A percentile compares a stretch with the other conserved stretches of the same genome.
Conservation (phyloP, 2,888 invertebrate genomes). For the Lamellibrachia columna region DNA sequence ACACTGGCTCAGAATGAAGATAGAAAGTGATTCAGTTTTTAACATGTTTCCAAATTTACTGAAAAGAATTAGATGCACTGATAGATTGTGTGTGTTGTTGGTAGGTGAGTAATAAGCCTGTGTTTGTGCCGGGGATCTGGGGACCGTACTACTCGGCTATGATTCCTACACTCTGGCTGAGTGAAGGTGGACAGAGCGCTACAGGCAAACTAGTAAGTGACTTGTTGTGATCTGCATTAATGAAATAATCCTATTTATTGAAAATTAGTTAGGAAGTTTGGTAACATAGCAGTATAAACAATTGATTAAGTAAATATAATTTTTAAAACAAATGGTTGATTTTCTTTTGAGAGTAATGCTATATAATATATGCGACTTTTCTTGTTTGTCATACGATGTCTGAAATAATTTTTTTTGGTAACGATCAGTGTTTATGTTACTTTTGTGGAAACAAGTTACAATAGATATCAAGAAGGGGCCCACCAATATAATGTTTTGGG, state of each 20-base stretch:
- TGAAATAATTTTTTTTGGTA: not conserved
- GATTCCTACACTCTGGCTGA: slow-evolving; percentile 85
- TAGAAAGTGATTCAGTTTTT: not conserved
- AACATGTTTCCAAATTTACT: not conserved
- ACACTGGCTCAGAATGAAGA: not conserved
- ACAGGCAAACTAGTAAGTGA: slow-evolving; percentile 71
- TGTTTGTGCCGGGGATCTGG: slow-evolving; percentile 88
- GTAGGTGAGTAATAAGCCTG: slow-evolving; percentile 70
- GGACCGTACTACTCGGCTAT: slow-evolving; percentile 93
- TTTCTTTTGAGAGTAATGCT: slow-evolving; percentile 3
- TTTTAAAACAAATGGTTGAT: not conserved
- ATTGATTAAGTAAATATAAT: not conserved
- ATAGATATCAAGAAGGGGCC: not conserved
- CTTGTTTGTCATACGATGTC: not conserved
- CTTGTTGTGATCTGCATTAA: slow-evolving; percentile 7
- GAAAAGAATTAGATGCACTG: not conserved
- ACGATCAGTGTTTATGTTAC: not conserved
- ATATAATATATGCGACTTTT: not conserved
- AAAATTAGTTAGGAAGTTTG: not conserved
- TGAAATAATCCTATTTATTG: not conserved
- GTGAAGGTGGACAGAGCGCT: slow-evolving; percentile 93
- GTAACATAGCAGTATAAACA: not conserved
- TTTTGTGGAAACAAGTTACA: not conserved
- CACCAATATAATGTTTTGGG: too few relatives aligned
- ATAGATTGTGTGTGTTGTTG: slow-evolving; percentile 17